Conservation (phyloP, 1,140 invertebrate genomes). For the Hycleus phaleratus region DNA sequence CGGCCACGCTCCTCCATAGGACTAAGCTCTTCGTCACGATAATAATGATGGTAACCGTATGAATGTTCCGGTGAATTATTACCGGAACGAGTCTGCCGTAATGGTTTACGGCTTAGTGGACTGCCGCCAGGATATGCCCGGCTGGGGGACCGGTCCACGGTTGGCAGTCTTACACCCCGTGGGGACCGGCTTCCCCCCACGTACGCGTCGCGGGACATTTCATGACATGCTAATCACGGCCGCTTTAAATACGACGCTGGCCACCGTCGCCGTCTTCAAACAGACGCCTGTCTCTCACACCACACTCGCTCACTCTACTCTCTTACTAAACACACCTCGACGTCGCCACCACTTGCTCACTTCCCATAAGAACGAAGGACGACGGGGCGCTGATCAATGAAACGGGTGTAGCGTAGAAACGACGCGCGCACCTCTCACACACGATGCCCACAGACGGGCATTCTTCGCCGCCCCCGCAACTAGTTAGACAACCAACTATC, state of each 20-base stretch:
- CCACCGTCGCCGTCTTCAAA: conserved; percentile 27
- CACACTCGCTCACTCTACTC: conserved; percentile 37
- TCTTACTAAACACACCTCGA: conserved; percentile 23
- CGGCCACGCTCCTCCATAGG: conserved; percentile 60
- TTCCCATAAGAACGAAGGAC: conserved; percentile 43
- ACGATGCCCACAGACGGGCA: conserved; percentile 19
- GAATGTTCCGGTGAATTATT: conserved; percentile 53
- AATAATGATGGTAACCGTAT: conserved; percentile 47
- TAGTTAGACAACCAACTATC: neutral
- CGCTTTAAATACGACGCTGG: conserved; percentile 29
- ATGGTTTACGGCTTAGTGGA: conserved; percentile 47
- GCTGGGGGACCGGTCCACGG: conserved; percentile 76
- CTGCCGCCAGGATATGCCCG: conserved; percentile 57
- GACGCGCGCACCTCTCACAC: conserved; percentile 30
- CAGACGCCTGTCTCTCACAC: conserved; percentile 35
- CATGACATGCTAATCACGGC: conserved; percentile 36
- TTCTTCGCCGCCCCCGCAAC: neutral
- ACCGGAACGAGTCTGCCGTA: conserved; percentile 47
- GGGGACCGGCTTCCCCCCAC: conserved; percentile 56
- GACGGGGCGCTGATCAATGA: conserved; percentile 36
- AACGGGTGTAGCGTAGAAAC: conserved; percentile 42
- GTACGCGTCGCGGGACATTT: conserved; percentile 69
- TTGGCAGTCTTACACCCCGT: conserved; percentile 61
- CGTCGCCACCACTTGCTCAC: conserved; percentile 37
- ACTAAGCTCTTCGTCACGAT: conserved; percentile 66